phyloP scores from a whole-genome alignment of 2,797 vertebrate genomes.

The Lateolabrax maculatus region DNA sequence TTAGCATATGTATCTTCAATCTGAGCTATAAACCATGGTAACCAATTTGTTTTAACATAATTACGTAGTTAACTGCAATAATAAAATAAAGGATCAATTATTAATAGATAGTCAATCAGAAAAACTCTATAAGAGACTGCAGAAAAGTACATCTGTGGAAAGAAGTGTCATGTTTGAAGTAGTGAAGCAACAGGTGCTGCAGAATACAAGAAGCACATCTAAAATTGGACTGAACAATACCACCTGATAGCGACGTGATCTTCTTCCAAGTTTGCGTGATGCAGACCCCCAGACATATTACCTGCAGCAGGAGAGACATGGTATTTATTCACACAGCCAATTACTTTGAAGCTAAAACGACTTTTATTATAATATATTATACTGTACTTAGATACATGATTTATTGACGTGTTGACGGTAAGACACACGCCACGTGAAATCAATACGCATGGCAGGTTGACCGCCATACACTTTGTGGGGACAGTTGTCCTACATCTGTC shows the following conservation, averaged over 20 bases:
- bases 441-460: neutral
- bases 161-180: conserved; percentile 47
- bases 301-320: conserved; percentile 7
- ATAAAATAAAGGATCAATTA: neutral
- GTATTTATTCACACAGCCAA: neutral
- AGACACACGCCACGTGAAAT: conserved; percentile 35
- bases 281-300: conserved; percentile 3
- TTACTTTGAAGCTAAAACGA: neutral
- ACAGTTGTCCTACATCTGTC: conserved; percentile 63
- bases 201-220: conserved; percentile 65
- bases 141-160: conserved; percentile 22
- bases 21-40: neutral
- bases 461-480: neutral
- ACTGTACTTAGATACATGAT: neutral
- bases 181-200: conserved; percentile 73
- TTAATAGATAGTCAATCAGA: neutral
- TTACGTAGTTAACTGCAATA: neutral
- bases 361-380: neutral
- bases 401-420: conserved; percentile 21
- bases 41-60: neutral
- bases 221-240: conserved; percentile 81
- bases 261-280: conserved; percentile 38
- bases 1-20: neutral
- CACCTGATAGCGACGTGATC: conserved; percentile 52
- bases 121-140: neutral